A percentile compares a stretch with the other conserved stretches of the same genome.
Conservation (phyloP, 2,113 vertebrate genomes). For the Aptenodytes patagonicus region DNA sequence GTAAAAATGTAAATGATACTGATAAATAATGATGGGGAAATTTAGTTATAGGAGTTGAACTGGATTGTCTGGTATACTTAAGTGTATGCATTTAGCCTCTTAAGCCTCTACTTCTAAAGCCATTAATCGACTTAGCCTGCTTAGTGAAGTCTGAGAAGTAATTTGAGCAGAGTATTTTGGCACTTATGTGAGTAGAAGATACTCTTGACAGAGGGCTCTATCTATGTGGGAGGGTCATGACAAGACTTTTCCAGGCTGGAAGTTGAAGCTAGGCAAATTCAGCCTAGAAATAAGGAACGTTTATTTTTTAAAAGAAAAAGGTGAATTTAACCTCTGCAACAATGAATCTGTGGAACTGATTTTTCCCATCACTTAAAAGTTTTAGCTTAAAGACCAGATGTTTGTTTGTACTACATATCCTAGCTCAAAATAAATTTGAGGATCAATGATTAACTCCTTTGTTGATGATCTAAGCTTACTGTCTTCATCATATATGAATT, state of each 20-base stretch:
- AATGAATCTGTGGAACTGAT: background rate
- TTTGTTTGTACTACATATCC: background rate
- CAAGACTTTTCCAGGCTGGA: background rate
- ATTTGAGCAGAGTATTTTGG: background rate
- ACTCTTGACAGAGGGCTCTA: background rate
- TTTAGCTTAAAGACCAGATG: background rate
- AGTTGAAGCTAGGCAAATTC: background rate
- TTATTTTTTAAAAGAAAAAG: background rate
- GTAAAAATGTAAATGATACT: background rate
- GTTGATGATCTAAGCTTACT: background rate
- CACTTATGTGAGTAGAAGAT: background rate
- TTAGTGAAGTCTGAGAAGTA: background rate
- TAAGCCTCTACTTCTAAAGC: background rate
- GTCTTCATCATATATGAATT: background rate
- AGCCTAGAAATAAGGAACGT: background rate
- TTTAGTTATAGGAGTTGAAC: background rate
- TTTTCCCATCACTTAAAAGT: background rate
- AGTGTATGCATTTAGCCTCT: background rate
- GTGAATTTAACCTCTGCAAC: background rate
- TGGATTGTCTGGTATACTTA: background rate
- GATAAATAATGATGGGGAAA: background rate
- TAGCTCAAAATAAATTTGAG: background rate
- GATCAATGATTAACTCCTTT: background rate
- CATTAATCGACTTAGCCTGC: constrained; percentile 7
- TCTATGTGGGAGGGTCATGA: background rate